Percentiles rank a stretch among this genome's conserved stretches.
phyloP scores from a whole-genome alignment of 2,797 vertebrate genomes.

The Chrysolophus pictus region DNA sequence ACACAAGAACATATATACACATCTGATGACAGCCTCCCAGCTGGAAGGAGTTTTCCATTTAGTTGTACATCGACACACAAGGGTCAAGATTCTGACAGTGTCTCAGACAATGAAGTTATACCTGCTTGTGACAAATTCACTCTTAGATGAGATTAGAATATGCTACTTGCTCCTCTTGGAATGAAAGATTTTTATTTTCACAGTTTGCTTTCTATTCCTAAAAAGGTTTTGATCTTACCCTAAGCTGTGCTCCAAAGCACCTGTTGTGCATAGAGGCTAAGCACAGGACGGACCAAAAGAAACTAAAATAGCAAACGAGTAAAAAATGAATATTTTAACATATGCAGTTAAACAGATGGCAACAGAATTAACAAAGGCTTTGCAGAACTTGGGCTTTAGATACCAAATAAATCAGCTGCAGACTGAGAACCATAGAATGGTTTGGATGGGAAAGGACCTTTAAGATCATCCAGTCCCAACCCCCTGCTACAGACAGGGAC shows the following conservation, averaged over 20 bases:
- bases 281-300: background rate
- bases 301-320: background rate
- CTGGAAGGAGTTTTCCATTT: accelerated
- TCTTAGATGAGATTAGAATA: background rate
- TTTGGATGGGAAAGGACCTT: too few species aligned
- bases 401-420: background rate
- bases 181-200: background rate
- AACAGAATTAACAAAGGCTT: background rate
- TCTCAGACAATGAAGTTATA: background rate
- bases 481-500: too few species aligned
- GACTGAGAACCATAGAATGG: background rate
- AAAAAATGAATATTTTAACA: background rate
- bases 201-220: background rate
- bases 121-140: accelerated
- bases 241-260: background rate
- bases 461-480: too few species aligned
- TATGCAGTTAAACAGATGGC: background rate
- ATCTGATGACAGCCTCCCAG: background rate
- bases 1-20: accelerated
- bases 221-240: background rate
- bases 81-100: accelerated
- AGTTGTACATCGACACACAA: background rate
- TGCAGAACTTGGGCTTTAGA: background rate
- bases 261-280: background rate
- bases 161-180: background rate